phyloP scores from a whole-genome alignment of 1,140 invertebrate species.

The Asbolus verrucosus region DNA sequence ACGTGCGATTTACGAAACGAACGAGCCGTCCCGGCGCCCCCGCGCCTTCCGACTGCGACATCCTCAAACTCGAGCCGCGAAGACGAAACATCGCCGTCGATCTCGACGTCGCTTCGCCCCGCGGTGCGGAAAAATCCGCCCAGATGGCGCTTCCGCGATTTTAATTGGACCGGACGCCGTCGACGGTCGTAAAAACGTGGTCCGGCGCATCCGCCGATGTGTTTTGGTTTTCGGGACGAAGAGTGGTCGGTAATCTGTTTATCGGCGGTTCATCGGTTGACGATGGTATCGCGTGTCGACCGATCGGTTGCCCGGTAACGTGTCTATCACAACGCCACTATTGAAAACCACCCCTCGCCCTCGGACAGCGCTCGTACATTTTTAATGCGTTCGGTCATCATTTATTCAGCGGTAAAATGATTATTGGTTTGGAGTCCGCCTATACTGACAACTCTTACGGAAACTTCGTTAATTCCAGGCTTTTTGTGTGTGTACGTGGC shows the following conservation, averaged over 20 bases:
- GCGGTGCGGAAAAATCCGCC: too few relatives aligned
- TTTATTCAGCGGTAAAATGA: slow-evolving; percentile 59
- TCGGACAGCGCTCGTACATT: slow-evolving; percentile 52
- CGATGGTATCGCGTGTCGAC: slow-evolving; percentile 60
- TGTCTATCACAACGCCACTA: slow-evolving; percentile 58
- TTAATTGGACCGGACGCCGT: too few relatives aligned
- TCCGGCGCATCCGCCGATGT: too few relatives aligned
- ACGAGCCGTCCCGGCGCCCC: too few relatives aligned
- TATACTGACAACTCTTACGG: slow-evolving; percentile 52
- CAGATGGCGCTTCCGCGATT: too few relatives aligned
- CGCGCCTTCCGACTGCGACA: too few relatives aligned
- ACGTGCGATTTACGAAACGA: too few relatives aligned
- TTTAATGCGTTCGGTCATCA: slow-evolving; percentile 59
- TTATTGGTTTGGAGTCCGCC: slow-evolving; percentile 57
- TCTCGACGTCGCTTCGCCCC: too few relatives aligned
- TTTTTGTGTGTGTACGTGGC: slow-evolving; percentile 19
- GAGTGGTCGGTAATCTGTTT: slow-evolving; percentile 47
- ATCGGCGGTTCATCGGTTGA: slow-evolving; percentile 56
- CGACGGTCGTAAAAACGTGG: too few relatives aligned
- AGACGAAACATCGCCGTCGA: too few relatives aligned
- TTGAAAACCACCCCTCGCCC: slow-evolving; percentile 42
- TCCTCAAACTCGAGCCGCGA: too few relatives aligned
- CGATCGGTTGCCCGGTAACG: slow-evolving; percentile 55
- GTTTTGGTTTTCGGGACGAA: too few relatives aligned
- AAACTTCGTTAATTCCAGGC: slow-evolving; percentile 46